Evolutionary conservation across 2,113 vertebrate genomes (phyloP).

Genomic region (Cyanoramphus novaezelandiae): DNA sequence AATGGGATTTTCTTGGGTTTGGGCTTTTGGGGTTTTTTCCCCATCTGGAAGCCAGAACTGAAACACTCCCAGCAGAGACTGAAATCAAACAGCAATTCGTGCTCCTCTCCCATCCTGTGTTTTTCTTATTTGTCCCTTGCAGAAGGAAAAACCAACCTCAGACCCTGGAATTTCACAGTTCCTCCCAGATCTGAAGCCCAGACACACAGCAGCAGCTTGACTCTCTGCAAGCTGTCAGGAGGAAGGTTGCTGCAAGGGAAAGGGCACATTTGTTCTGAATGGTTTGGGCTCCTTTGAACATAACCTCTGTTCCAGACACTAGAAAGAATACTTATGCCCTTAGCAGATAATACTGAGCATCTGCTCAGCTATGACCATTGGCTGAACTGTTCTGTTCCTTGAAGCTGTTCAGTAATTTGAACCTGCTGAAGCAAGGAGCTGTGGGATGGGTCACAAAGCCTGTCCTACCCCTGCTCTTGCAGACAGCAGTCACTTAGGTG

Average conservation of each 20-base stretch:
- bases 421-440: neutral
- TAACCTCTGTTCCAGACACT: neutral
- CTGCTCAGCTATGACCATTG: neutral
- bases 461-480: neutral
- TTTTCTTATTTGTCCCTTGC: slow-evolving; percentile 34
- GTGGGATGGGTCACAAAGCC: neutral
- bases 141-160: slow-evolving; percentile 22
- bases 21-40: neutral
- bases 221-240: neutral
- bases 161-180: slow-evolving; percentile 24
- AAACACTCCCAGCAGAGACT: slow-evolving; percentile 4
- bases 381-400: neutral
- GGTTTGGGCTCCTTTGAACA: slow-evolving; percentile 10
- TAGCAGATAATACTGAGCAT: neutral
- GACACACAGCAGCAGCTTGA: slow-evolving; percentile 22
- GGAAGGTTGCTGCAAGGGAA: neutral
- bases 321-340: neutral
- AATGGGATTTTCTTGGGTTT: neutral
- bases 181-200: neutral
- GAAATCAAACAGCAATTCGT: slow-evolving; percentile 35
- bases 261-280: slow-evolving; percentile 3
- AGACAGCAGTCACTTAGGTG: neutral
- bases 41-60: neutral
- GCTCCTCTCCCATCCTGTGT: slow-evolving; percentile 31
- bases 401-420: neutral